Evolutionary conservation across 2,113 vertebrate species (phyloP).

Genomic region (Mesocricetus auratus): DNA sequence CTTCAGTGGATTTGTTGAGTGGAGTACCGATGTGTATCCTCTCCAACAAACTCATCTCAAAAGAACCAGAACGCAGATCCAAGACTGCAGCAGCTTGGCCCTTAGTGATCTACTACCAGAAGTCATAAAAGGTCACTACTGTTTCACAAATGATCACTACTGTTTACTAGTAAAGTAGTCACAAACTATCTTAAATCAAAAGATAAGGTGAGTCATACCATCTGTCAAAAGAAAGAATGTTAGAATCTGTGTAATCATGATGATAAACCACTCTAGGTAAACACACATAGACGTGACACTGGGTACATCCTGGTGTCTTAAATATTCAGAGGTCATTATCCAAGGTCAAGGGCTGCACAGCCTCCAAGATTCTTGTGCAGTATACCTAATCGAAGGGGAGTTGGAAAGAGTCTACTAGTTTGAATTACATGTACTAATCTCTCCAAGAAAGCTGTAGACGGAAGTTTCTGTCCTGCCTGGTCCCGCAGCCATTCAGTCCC

Average conservation of each 20-base stretch:
- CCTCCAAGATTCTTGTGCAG: background rate
- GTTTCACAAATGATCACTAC: background rate
- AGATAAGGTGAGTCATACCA: background rate
- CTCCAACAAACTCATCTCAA: background rate
- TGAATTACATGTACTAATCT: background rate
- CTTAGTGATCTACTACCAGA: background rate
- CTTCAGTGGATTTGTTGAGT: background rate
- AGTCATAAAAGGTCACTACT: background rate
- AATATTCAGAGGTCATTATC: background rate
- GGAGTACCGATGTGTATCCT: background rate
- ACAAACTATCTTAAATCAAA: background rate
- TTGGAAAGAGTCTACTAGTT: background rate
- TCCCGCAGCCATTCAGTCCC: no score
- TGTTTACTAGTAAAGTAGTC: background rate
- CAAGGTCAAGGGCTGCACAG: background rate
- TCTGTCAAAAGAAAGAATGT: background rate
- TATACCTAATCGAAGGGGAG: background rate
- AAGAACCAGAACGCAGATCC: background rate
- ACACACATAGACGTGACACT: background rate
- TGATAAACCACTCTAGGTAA: background rate
- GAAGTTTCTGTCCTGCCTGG: no score
- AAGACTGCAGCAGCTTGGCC: background rate
- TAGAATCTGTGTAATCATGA: background rate
- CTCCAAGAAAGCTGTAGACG: background rate
- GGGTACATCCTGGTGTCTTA: background rate